These are phyloP conservation scores for Hetaerina titia DNA, from an alignment of 2,888 invertebrate species.

Conservation along the genomic window DNA sequence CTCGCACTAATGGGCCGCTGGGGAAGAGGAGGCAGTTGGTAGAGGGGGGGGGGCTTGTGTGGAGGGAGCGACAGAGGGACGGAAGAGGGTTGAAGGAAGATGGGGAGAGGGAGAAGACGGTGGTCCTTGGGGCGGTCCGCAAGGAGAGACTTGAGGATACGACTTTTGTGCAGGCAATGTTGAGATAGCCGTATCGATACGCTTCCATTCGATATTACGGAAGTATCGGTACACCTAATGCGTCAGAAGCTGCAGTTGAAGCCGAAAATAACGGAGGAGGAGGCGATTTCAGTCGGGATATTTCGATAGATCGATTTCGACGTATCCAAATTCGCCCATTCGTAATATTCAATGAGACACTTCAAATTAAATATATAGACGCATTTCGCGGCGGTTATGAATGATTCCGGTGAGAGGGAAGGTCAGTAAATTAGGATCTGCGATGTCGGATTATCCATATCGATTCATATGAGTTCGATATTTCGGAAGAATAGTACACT, in stretches of 20 bases:
- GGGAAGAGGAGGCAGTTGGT: no score
- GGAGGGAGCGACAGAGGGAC: neutral
- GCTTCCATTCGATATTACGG: no score
- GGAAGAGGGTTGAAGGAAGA: neutral
- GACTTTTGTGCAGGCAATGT: neutral
- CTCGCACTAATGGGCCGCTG: constrained; percentile 43
- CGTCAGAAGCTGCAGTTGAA: no score
- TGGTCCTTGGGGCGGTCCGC: neutral
- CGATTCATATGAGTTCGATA: neutral
- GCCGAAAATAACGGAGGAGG: neutral
- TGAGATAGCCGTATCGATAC: no score
- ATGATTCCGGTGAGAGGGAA: no score
- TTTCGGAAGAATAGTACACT: no score
- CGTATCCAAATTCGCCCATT: no score
- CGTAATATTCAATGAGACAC: no score
- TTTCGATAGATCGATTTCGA: no score
- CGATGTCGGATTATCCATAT: neutral
- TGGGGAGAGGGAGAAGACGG: neutral
- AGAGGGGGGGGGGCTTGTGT: neutral
- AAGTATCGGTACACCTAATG: no score
- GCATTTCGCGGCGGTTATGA: no score
- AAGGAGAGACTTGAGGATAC: neutral
- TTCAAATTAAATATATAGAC: no score
- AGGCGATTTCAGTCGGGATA: neutral
- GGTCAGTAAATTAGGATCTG: neutral